Conservation (phyloP, 2,113 vertebrate species). For the Calyptommatus sinebrachiatus region DNA sequence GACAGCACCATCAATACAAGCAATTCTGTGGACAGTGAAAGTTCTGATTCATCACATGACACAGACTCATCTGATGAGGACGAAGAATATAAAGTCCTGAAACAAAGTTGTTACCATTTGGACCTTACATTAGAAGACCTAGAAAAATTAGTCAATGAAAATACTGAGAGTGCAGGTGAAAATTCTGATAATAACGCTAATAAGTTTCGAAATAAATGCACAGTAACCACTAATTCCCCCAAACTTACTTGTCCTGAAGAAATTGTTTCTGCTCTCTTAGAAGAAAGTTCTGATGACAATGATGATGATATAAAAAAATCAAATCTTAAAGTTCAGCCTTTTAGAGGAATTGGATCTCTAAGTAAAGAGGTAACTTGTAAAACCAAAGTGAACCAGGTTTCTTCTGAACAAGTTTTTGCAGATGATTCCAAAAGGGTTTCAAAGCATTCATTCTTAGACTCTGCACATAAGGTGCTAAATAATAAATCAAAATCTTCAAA, state of each 20-base stretch:
- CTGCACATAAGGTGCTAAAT: background rate
- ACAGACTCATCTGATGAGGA: slow-evolving; percentile 61
- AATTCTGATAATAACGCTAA: background rate
- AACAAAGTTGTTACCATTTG: slow-evolving; percentile 76
- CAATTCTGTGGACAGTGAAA: background rate
- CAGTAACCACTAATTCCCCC: slow-evolving; percentile 17
- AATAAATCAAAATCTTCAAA: slow-evolving; percentile 17
- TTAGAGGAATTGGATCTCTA: slow-evolving; percentile 77
- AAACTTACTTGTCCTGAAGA: slow-evolving; percentile 78
- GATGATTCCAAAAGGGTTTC: accelerated
- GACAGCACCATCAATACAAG: background rate
- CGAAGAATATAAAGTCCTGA: slow-evolving; percentile 82
- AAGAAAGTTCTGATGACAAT: slow-evolving; percentile 58
- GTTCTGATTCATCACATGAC: slow-evolving; percentile 48
- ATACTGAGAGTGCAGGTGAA: slow-evolving; percentile 20
- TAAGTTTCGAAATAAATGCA: background rate
- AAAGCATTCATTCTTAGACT: slow-evolving; percentile 12
- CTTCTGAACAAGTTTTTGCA: background rate
- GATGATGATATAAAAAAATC: slow-evolving; percentile 28
- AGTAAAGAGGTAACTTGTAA: slow-evolving; percentile 22
- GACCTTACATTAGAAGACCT: slow-evolving; percentile 82
- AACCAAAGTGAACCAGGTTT: slow-evolving; percentile 12
- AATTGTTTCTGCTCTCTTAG: slow-evolving; percentile 80
- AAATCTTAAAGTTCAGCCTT: slow-evolving; percentile 71
- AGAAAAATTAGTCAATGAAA: slow-evolving; percentile 69